These are phyloP conservation scores for Cavia aperea DNA, from an alignment of 2,113 vertebrate species.

Conservation along the genomic window DNA sequence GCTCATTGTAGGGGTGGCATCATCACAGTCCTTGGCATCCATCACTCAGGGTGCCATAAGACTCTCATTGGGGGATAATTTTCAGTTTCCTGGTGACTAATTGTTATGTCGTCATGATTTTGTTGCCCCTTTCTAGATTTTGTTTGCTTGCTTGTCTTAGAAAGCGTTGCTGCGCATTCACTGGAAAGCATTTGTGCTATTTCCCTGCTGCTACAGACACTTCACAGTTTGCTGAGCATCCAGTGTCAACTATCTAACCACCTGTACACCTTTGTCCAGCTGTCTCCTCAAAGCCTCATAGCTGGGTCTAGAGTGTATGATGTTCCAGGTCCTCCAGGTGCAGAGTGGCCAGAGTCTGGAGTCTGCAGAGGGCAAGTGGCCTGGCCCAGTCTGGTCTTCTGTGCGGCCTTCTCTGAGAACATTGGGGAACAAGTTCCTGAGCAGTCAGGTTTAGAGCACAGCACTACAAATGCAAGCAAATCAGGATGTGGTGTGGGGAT, in stretches of 20 bases:
- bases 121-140: background rate
- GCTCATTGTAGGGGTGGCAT: background rate
- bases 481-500: background rate
- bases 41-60: background rate
- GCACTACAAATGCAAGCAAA: background rate
- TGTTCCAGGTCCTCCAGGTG: background rate
- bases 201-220: background rate
- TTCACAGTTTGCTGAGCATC: background rate
- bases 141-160: background rate
- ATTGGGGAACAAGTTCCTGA: accelerated
- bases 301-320: background rate
- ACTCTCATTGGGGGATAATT: accelerated
- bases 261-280: background rate
- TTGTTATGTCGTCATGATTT: too few species aligned
- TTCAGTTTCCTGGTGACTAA: background rate
- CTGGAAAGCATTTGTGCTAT: background rate
- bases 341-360: accelerated
- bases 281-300: background rate
- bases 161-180: background rate
- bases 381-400: accelerated
- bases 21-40: background rate
- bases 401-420: accelerated
- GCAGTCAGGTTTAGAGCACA: too few species aligned
- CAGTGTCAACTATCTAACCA: background rate
- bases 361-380: accelerated